These are phyloP conservation scores for Nomada flava DNA, from an alignment of 2,888 invertebrate species.

Conservation along the genomic window DNA sequence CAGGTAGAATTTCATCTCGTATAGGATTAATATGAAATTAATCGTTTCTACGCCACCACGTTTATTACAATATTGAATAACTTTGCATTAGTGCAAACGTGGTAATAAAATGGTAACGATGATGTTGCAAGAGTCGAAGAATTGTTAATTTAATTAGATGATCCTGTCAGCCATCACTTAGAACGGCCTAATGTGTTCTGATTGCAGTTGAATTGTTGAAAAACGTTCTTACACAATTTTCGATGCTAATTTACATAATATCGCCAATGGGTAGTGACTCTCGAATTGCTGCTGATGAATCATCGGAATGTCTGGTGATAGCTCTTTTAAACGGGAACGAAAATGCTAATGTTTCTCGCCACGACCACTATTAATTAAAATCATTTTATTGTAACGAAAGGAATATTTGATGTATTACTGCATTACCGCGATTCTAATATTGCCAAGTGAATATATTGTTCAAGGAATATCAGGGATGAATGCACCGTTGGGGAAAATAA, in stretches of 20 bases:
- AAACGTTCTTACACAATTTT: background rate
- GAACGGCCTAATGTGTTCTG: too few species aligned
- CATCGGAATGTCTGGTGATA: background rate
- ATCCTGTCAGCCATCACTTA: too few species aligned
- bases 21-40: background rate
- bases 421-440: background rate
- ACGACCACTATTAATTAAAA: background rate
- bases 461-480: too few species aligned
- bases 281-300: background rate
- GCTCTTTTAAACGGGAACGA: background rate
- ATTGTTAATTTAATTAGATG: too few species aligned
- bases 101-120: too few species aligned
- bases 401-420: background rate
- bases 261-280: background rate
- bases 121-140: background rate
- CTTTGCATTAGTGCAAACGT: too few species aligned
- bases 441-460: background rate
- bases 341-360: background rate
- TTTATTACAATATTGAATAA: background rate
- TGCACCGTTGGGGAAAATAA: slow-evolving; percentile 57
- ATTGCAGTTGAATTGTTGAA: background rate
- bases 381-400: background rate
- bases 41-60: too few species aligned
- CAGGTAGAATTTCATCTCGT: background rate
- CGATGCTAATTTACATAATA: background rate